Conservation (phyloP, 1,140 invertebrate species). For the Dufourea novaeangliae region DNA sequence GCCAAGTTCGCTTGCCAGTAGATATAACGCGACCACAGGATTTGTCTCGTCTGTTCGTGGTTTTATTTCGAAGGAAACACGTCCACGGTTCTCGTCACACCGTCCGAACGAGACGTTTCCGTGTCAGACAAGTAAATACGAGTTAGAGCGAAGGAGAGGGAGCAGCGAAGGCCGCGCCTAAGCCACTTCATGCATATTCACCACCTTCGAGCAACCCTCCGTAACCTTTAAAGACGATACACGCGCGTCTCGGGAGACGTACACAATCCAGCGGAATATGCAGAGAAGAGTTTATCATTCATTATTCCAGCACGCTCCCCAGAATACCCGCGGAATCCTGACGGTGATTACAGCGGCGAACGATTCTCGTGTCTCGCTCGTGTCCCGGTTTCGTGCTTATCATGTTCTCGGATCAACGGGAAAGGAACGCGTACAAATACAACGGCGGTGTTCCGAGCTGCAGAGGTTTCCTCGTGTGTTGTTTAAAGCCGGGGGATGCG, state of each 20-base stretch:
- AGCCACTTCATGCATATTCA: conserved; percentile 42
- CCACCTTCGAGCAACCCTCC: neutral
- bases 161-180: neutral
- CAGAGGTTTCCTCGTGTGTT: too few species aligned
- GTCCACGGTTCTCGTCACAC: neutral
- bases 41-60: neutral
- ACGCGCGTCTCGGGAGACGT: conserved; percentile 16
- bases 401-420: neutral
- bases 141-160: too few species aligned
- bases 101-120: conserved; percentile 6
- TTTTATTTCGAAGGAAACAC: neutral
- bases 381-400: conserved; percentile 36
- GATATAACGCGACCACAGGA: too few species aligned
- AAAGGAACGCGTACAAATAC: neutral
- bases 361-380: conserved; percentile 30
- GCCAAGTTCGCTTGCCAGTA: too few species aligned
- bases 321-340: conserved; percentile 51
- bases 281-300: conserved; percentile 53
- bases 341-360: conserved; percentile 49
- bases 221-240: conserved; percentile 39
- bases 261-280: conserved; percentile 39
- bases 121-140: conserved; percentile 37
- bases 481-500: too few species aligned
- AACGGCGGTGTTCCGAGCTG: too few species aligned
- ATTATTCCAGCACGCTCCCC: conserved; percentile 53